These are phyloP conservation scores for Syngnathus scovelli DNA, from an alignment of 2,113 vertebrate species.

Conservation along the genomic window DNA sequence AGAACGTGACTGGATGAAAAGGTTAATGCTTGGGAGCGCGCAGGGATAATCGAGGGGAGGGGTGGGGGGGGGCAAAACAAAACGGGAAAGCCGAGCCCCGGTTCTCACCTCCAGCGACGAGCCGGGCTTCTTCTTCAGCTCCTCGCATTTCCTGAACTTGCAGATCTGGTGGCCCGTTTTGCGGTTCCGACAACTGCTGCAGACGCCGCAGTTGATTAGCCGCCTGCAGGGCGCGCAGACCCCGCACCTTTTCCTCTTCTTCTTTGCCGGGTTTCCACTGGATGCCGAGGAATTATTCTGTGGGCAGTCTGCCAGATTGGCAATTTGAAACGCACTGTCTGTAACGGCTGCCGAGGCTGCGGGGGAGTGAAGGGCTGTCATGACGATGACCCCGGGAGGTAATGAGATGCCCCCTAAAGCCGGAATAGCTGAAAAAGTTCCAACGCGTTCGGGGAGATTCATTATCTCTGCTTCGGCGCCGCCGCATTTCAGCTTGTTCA, in stretches of 20 bases:
- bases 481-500: slow-evolving; percentile 98
- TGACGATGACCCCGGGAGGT: slow-evolving; percentile 97
- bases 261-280: slow-evolving; percentile 91
- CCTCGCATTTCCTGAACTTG: slow-evolving; percentile 99
- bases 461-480: slow-evolving; percentile 92
- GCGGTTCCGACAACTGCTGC: slow-evolving; percentile 99
- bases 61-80: slow-evolving; percentile 47
- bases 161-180: slow-evolving; percentile 99
- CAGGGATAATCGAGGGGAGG: slow-evolving; percentile 55
- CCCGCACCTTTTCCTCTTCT: slow-evolving; percentile 97
- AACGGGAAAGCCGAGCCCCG: slow-evolving; percentile 58
- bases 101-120: slow-evolving; percentile 94
- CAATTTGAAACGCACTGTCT: slow-evolving; percentile 97
- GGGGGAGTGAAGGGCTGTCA: slow-evolving; percentile 97
- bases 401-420: slow-evolving; percentile 94
- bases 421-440: slow-evolving; percentile 92
- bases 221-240: slow-evolving; percentile 97
- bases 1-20: slow-evolving; percentile 78
- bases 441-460: slow-evolving; percentile 95
- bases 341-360: slow-evolving; percentile 91
- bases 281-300: slow-evolving; percentile 87
- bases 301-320: slow-evolving; percentile 97
- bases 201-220: slow-evolving; percentile 98
- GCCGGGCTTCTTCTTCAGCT: slow-evolving; percentile 98
- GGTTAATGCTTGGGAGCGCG: slow-evolving; percentile 77